These are phyloP conservation scores for Aviceda subcristata DNA, from an alignment of 2,113 vertebrate genomes.

Conservation along the genomic window DNA sequence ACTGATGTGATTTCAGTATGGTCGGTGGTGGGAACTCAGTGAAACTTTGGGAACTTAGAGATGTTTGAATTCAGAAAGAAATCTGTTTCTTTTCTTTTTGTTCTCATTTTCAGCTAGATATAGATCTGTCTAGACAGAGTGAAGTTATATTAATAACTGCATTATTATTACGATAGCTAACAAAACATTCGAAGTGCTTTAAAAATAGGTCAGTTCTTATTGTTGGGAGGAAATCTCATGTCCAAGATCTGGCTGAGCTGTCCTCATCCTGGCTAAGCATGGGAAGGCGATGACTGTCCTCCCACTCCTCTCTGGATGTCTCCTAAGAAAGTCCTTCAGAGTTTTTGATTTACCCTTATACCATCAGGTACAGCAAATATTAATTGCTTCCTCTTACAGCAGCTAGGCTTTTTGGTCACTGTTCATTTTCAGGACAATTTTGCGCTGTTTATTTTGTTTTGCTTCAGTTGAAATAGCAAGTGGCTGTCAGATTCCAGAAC, in stretches of 20 bases:
- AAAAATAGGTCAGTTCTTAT: conserved; percentile 13
- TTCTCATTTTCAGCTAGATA: conserved; percentile 7
- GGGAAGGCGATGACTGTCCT: neutral
- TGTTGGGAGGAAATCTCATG: neutral
- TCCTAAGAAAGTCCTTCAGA: neutral
- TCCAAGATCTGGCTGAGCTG: neutral
- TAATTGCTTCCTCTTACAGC: neutral
- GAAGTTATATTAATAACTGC: conserved; percentile 27
- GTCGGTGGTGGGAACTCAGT: neutral
- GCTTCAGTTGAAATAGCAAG: conserved; percentile 8
- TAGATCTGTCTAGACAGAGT: conserved; percentile 31
- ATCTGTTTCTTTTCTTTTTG: conserved; percentile 12
- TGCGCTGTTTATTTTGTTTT: neutral
- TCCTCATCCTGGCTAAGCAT: neutral
- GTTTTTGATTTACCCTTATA: neutral
- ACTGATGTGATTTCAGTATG: neutral
- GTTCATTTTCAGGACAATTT: neutral
- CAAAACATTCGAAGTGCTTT: conserved; percentile 16
- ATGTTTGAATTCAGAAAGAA: neutral
- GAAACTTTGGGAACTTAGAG: neutral
- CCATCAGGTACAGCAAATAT: neutral
- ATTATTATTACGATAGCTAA: conserved; percentile 24
- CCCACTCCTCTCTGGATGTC: neutral
- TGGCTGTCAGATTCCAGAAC: neutral
- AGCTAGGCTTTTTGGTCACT: neutral